phyloP scores from a whole-genome alignment of 2,888 invertebrate genomes.

The Himalopsyche japonica region DNA sequence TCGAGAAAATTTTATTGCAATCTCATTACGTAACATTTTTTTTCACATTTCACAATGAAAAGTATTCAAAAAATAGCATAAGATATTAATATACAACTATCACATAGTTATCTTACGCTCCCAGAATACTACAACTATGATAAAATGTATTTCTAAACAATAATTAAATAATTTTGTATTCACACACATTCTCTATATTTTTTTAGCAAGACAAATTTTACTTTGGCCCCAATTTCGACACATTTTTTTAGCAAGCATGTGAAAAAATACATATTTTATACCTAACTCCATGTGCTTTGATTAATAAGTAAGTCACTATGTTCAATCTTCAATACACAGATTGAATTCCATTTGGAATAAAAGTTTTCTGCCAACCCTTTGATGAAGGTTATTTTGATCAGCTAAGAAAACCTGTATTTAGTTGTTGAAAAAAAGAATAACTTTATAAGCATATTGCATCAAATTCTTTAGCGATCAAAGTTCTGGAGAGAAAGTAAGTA shows the following conservation, averaged over 20 bases:
- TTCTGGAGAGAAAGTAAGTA: too few species aligned
- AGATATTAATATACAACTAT: neutral
- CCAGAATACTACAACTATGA: neutral
- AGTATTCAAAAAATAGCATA: constrained; percentile 2
- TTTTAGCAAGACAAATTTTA: neutral
- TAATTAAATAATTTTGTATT: neutral
- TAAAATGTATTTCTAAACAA: neutral
- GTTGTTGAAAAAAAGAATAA: too few species aligned
- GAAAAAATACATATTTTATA: neutral
- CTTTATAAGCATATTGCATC: too few species aligned
- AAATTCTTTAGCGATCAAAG: too few species aligned
- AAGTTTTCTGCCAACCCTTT: too few species aligned
- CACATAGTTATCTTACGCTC: neutral
- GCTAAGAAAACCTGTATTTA: too few species aligned
- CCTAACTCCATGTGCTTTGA: too few species aligned
- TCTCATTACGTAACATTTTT: neutral
- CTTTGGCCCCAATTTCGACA: neutral
- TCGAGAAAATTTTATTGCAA: neutral
- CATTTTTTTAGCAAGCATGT: neutral
- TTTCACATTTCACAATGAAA: neutral
- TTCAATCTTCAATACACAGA: too few species aligned
- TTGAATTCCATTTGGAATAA: too few species aligned
- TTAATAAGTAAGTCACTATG: too few species aligned
- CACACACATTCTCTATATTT: neutral
- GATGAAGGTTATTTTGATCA: too few species aligned